A percentile compares a stretch with the other conserved stretches of the same genome.
Evolutionary conservation across 2,888 invertebrate species (phyloP).

Genomic region (Acleris laterana): DNA sequence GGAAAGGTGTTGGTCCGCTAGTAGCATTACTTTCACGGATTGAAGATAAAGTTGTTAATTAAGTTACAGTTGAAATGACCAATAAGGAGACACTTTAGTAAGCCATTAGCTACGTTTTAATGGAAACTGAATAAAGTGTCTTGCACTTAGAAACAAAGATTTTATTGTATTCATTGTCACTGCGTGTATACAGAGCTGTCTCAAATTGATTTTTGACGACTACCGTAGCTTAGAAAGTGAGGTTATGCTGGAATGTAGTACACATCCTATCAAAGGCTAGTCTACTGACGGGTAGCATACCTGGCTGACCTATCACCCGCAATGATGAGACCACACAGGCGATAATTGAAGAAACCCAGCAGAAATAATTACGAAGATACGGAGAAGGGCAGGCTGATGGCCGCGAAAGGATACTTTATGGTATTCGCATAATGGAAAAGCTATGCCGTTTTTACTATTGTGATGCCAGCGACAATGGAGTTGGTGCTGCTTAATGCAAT

Average conservation of each 20-base stretch:
- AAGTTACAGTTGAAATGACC: constrained; percentile 49
- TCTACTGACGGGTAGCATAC: constrained; percentile 8
- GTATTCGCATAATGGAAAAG: constrained; percentile 3
- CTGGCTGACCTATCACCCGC: constrained; percentile 15
- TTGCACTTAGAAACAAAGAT: too few relatives aligned
- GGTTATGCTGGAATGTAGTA: constrained; percentile 42
- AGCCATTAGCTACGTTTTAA: constrained; percentile 19
- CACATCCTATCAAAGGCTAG: not conserved
- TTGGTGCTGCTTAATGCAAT: not conserved
- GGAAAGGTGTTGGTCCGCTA: constrained; percentile 51
- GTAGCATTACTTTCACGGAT: constrained; percentile 59
- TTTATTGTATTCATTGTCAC: not conserved
- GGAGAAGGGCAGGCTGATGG: constrained; percentile 10
- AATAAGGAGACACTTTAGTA: constrained; percentile 48
- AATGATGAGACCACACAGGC: constrained; percentile 3
- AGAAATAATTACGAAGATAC: constrained; percentile 22
- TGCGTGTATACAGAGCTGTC: not conserved
- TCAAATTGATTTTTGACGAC: not conserved
- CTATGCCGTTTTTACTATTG: constrained; percentile 1
- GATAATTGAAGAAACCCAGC: constrained; percentile 23
- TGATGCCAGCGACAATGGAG: not conserved
- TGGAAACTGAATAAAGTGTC: constrained; percentile 13
- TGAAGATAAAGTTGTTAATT: constrained; percentile 46
- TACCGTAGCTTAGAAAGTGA: constrained; percentile 55
- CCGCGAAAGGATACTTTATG: constrained; percentile 7